Evolutionary conservation across 1,140 invertebrate genomes (phyloP), one percentile per base, ranked within the genome.

Genomic region (Vanessa tameamea): DNA sequence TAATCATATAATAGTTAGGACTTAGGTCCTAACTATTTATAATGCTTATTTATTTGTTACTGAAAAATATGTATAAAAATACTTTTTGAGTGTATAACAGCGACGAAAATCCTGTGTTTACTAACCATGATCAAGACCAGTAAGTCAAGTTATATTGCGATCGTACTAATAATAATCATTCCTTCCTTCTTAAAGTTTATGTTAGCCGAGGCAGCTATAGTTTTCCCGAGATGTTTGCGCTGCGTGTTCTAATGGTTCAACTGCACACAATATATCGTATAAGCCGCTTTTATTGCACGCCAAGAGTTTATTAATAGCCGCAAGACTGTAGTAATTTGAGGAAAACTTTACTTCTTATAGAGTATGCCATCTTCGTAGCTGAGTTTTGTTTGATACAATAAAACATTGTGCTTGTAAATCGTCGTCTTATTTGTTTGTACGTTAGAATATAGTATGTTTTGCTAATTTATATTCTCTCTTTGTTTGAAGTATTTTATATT

Each of bases 231-330:
- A 63, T 69, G 68, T 69, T 69, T 69, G 57, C 15, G 47, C 57
- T 63, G 67, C 43, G 68, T 47, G 57, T 26, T 69, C 47, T 69
- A 69, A 69, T 61, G 68, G 57, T 61, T 47, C 47, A 61, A 69
- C 57, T 69, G 68, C 57, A 69, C 57, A 63, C 47, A 69, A 61
- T 69, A 51, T 69, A 63, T 69, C 57, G 68, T 69, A 69, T 69
- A 69, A 69, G 57, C 57, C 23, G 57, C 47, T 63, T 69, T 69
- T 69, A 69, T 69, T 69, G 57, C 68, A 57, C 43, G 26, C 57
- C 23, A 47, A 61, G 57, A 69, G 53, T 61, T 69, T 63, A 61
- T 69, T 69, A 69, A 61, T 69, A 69, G 68, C 68, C 57, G 26
- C 68, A 69, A 50, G 68, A 43, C 47, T 15, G 15, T 67, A 69